Evolutionary conservation across 2,113 vertebrate genomes (phyloP), one percentile per base, ranked within the genome.

Genomic region (Brachyhypopomus gauderio): DNA sequence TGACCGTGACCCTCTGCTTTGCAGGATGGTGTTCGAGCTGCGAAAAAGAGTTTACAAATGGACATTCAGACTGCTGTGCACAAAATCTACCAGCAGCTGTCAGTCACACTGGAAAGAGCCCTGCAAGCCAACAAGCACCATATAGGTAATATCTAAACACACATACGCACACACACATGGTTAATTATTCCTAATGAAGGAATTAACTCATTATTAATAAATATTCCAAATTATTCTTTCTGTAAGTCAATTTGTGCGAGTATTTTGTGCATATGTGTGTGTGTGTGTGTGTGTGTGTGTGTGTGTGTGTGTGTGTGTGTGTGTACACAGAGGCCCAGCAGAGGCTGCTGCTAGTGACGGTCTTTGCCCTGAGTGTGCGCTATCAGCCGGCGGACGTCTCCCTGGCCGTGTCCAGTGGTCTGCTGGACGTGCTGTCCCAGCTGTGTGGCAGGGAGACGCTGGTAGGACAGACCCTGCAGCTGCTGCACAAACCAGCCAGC

Each of bases 351-450:
- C 90, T 99, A 92, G 98, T 99, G 80, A 99, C 98, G 0, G 96
- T 99, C 64, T 99, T 99, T 69, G 96, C 97, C 0, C 93, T 99
- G 38, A 99, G 98, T 0, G 97, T 98, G 5, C 96, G 98, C 52
- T 99, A 99, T 88, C 98, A 99, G 90, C 97, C 98, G 0, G 95
- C 97, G 55, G 98, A 99, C 75, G 97, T 99, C 48, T 98, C 98
- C 41, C 86, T 99, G 91, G 98, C 98, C 71, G 96, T 98, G 85
- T 98, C 97, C 59, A 98, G 96, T 0, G 97, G 98, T 2, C 89
- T 99, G n/a, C 90, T 99, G 11, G 98, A 95, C 0, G 97, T 99
- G 22, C 89, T 99, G 0, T 99, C 98, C 0, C 97, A 98, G 89
- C 84, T 99, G 19, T 99, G 98, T 73, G 98, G 97, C 52, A 98